Base-by-base conservation (phyloP, 2,888 invertebrate species). In the Aricia artaxerxes region DNA sequence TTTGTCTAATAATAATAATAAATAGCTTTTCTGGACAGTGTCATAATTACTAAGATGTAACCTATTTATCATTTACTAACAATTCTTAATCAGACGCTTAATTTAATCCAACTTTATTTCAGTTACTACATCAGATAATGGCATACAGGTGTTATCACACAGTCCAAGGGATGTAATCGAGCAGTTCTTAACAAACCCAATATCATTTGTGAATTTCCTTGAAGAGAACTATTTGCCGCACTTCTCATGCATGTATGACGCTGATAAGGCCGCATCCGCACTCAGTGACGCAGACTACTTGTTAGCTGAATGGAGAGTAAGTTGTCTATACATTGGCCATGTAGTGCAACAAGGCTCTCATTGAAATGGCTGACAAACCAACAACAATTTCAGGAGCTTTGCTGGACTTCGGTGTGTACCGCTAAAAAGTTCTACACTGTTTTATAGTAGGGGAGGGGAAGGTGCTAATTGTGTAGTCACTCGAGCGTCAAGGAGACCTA, bases 161-260 rank as follows among this genome's bases (percentile, higher is more conserved):
- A 91, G 95, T 79, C 96, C 97, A 2, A 95, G 95, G 83, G 95
- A 96, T 81, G 91, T 97, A 61, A 95, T 97, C 4, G 95, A 96
- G 80, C 95, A 96, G 84, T 97, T 97, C 86, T 88, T 95, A 73
- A 95, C 95, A 6, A 96, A 97, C 84, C 96, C 97, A 0, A 95
- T 90, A 80, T 95, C 95, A 75, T 97, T 97, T 87, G 90, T 96
- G 0, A 95, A 95, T 80, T 97, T 97, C 85, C 88, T 97, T 35
- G 96, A 96, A 86, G 96, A 97, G 85, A 97, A 97, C 91, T 97
- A 97, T 89, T 87, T 97, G 40, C 95, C 96, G 5, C 97, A 97
- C 85, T 97, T 97, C 86, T 94, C 95, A 0, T 94, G 95, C 79
- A 95, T 97, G 35, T 95, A 96, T 60, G 95, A 97, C 83, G 92